Evolutionary conservation across 2,888 invertebrate species (phyloP).

Genomic region (Prenolepis imparis): DNA sequence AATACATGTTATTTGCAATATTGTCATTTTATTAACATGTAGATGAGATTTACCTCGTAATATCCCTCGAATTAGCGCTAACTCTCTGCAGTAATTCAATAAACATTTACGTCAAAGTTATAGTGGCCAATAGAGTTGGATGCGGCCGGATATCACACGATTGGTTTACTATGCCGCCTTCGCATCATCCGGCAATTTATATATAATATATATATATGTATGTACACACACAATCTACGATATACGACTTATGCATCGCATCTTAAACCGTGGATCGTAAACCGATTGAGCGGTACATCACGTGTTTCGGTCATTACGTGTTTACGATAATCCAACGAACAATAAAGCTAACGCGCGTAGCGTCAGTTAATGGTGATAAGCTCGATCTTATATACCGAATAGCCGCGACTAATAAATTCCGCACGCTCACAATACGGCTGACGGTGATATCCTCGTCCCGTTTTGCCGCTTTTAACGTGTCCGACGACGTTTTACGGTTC

Average conservation of each 20-base stretch:
- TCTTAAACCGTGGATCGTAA: constrained; percentile 58
- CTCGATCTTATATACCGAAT: constrained; percentile 21
- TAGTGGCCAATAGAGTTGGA: constrained; percentile 38
- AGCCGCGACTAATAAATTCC: constrained; percentile 33
- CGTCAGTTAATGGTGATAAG: constrained; percentile 53
- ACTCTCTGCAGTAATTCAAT: constrained; percentile 52
- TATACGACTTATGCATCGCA: constrained; percentile 65
- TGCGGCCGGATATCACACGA: constrained; percentile 44
- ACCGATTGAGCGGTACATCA: constrained; percentile 41
- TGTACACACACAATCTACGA: not conserved
- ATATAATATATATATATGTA: too few relatives aligned
- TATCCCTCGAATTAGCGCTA: constrained; percentile 52
- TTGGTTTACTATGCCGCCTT: constrained; percentile 36
- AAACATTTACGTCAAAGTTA: constrained; percentile 48
- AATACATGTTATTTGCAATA: constrained; percentile 52
- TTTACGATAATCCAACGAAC: constrained; percentile 59
- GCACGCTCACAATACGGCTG: not conserved
- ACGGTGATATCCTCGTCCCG: not conserved
- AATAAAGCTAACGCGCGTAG: constrained; percentile 25
- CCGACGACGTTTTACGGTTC: constrained; percentile 33
- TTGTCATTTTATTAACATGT: constrained; percentile 55
- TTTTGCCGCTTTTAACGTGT: constrained; percentile 11
- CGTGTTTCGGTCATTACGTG: constrained; percentile 35
- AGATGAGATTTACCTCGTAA: constrained; percentile 49
- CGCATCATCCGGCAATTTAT: not conserved